phyloP scores from a whole-genome alignment of 1,140 invertebrate species.

The Nylanderia fulva region DNA sequence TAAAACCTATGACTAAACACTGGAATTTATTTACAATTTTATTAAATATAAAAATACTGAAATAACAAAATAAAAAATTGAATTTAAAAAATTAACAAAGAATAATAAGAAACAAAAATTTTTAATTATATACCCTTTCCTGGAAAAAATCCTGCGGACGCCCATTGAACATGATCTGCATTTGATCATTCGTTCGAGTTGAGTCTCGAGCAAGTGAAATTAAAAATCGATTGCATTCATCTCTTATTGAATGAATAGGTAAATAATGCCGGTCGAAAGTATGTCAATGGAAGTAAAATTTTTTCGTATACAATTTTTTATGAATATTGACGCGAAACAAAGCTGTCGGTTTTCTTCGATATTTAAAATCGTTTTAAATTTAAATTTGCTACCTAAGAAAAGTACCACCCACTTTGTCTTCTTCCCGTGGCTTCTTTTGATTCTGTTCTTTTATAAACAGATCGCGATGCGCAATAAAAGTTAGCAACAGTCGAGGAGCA shows the following conservation, averaged over 20 bases:
- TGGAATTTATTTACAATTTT: too few species aligned
- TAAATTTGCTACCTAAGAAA: slow-evolving; percentile 1
- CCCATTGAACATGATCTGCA: too few species aligned
- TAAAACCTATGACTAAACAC: too few species aligned
- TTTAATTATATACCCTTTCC: too few species aligned
- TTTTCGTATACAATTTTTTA: not conserved
- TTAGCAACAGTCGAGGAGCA: slow-evolving; percentile 1
- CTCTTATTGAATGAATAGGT: not conserved
- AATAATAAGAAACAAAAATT: too few species aligned
- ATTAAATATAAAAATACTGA: too few species aligned
- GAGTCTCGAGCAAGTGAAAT: not conserved
- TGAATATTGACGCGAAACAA: not conserved
- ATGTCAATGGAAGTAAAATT: not conserved
- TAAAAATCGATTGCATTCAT: slow-evolving; percentile 21
- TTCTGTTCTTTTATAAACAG: not conserved
- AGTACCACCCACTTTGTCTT: not conserved
- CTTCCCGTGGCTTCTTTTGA: not conserved
- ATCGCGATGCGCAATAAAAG: slow-evolving; percentile 11
- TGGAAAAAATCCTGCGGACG: too few species aligned
- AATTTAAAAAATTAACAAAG: too few species aligned
- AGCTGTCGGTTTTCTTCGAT: not conserved
- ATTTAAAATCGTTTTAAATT: slow-evolving; percentile 1
- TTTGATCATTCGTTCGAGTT: slow-evolving; percentile 3
- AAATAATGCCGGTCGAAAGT: not conserved
- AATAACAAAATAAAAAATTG: too few species aligned